Conservation (phyloP, 1,140 invertebrate genomes). For the Hylyphantes graminicola region DNA sequence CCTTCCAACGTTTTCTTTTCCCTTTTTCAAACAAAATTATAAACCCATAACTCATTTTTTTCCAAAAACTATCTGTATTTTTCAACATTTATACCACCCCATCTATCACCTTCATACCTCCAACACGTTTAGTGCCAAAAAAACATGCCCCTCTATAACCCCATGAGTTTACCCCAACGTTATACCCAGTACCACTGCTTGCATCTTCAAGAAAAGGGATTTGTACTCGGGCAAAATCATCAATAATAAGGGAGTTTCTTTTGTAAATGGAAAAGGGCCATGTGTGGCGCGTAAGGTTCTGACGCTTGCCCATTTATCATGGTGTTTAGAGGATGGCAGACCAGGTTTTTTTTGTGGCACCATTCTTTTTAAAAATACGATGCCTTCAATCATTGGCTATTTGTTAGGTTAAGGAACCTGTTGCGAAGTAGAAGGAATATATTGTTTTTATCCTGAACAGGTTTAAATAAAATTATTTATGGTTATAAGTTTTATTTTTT, state of each 20-base stretch:
- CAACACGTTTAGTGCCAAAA: not conserved
- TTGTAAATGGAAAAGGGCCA: conserved; percentile 26
- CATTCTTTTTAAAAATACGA: conserved; percentile 27
- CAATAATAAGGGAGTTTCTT: conserved; percentile 46
- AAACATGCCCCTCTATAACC: conserved; percentile 7
- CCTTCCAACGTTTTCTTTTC: no score
- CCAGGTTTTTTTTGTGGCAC: conserved; percentile 12
- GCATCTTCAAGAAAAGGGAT: conserved; percentile 14
- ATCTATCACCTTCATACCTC: conserved; percentile 18
- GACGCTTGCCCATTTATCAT: conserved; percentile 29
- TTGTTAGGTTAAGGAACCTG: conserved; percentile 13
- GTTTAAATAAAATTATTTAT: no score
- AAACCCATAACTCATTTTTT: no score
- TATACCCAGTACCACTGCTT: conserved; percentile 33
- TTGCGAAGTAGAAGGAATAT: not conserved
- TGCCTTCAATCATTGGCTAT: conserved; percentile 12
- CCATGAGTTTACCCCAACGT: conserved; percentile 19
- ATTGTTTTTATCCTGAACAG: no score
- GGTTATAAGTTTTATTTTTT: no score
- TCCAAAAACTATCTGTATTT: not conserved
- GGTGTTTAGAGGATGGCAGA: conserved; percentile 20
- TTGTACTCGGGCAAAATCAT: conserved; percentile 34
- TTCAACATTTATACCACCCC: not conserved
- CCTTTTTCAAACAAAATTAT: no score
- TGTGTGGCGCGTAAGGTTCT: not conserved